phyloP scores from a whole-genome alignment of 64 coral and sea anemone species.

The Actinia equina region DNA sequence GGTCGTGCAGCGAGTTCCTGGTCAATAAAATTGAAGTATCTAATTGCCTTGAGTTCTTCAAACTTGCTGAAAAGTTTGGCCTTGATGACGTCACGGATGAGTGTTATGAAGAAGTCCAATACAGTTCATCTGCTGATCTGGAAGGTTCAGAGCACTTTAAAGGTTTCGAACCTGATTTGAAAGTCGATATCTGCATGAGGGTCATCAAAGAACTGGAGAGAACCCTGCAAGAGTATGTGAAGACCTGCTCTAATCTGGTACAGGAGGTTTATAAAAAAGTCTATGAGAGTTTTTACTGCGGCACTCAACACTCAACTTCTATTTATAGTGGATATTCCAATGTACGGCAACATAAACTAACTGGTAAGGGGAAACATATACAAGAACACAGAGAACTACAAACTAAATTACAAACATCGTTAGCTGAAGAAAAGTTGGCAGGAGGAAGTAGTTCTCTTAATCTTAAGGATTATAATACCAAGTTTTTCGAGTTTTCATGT shows the following conservation, averaged over 20 bases:
- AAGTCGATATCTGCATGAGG: constrained; percentile 28
- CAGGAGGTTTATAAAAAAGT: neutral
- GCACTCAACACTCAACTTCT: too few relatives aligned
- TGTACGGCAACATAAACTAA: too few relatives aligned
- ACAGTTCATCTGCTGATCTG: neutral
- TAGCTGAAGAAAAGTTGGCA: too few relatives aligned
- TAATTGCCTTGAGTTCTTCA: constrained; percentile 26
- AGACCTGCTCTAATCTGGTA: constrained; percentile 25
- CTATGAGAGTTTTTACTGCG: too few relatives aligned
- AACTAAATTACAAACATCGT: too few relatives aligned
- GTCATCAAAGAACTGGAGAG: constrained; percentile 32
- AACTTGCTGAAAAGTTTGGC: constrained; percentile 33
- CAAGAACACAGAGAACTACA: too few relatives aligned
- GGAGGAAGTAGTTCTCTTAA: too few relatives aligned
- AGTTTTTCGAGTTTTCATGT: too few relatives aligned
- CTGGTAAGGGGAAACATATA: too few relatives aligned
- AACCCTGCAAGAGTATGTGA: constrained; percentile 22
- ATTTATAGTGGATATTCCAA: too few relatives aligned
- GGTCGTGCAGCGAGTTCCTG: constrained; percentile 26
- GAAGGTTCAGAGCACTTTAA: neutral
- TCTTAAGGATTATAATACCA: too few relatives aligned
- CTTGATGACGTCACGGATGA: constrained; percentile 17
- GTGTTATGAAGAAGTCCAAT: neutral
- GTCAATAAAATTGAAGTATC: neutral
- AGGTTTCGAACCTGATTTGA: constrained; percentile 12